Conservation (phyloP, 2,888 invertebrate species). For the Agrotis puta region DNA sequence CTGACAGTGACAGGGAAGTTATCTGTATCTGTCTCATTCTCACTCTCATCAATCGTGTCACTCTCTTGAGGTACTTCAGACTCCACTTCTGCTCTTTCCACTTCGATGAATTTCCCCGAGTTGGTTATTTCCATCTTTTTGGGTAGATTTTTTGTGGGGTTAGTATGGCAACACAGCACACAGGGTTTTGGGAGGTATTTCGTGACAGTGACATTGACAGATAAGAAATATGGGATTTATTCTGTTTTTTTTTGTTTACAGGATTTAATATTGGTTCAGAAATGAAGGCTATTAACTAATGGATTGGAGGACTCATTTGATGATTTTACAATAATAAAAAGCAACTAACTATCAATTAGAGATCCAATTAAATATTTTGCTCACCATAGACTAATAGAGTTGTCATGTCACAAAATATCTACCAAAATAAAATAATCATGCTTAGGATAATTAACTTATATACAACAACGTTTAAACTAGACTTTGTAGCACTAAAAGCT, state of each 20-base stretch:
- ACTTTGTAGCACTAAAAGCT: conserved; percentile 28
- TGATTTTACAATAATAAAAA: no score
- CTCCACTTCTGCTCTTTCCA: conserved; percentile 80
- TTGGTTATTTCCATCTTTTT: conserved; percentile 89
- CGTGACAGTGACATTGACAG: conserved; percentile 54
- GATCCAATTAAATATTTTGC: neutral
- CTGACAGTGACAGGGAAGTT: conserved; percentile 72
- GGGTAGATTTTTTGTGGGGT: conserved; percentile 76
- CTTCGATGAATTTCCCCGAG: conserved; percentile 90
- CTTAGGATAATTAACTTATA: conserved; percentile 48
- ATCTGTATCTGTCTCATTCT: conserved; percentile 60
- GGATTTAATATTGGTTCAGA: no score
- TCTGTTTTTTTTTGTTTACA: no score
- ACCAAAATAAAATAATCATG: conserved; percentile 60
- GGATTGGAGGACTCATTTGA: no score
- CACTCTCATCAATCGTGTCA: conserved; percentile 65
- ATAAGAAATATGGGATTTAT: neutral
- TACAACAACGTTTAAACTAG: conserved; percentile 36
- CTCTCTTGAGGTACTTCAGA: conserved; percentile 63
- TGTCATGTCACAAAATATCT: conserved; percentile 59
- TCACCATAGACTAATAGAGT: neutral
- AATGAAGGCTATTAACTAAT: no score
- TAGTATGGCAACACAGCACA: conserved; percentile 84
- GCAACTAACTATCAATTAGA: neutral
- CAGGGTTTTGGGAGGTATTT: conserved; percentile 64